Evolutionary conservation across 2,113 vertebrate genomes (phyloP).

Genomic region (human): GRCh38 chr11:59205001-59205500

Average conservation of each 20-base stretch:
- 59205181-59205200: not conserved
- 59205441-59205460: not conserved
- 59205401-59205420: not conserved
- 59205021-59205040: not conserved
- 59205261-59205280: slow-evolving; percentile 30
- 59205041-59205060: not conserved
- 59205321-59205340: not conserved
- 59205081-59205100: slow-evolving; percentile 28
- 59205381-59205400: not conserved
- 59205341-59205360: slow-evolving; percentile 8
- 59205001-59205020: not conserved
- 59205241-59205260: not conserved
- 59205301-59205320: slow-evolving; percentile 57
- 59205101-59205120: not conserved
- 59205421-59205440: slow-evolving; percentile 8
- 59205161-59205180: slow-evolving; percentile 47
- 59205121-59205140: not conserved
- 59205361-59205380: slow-evolving; percentile 72
- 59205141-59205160: not conserved
- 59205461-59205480: not conserved
- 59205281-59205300: not conserved
- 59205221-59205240: not conserved
- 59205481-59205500: not conserved
- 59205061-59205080: not conserved
- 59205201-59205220: not conserved